Evolutionary conservation across 2,888 invertebrate genomes (phyloP).

Genomic region (Oligia latruncula): DNA sequence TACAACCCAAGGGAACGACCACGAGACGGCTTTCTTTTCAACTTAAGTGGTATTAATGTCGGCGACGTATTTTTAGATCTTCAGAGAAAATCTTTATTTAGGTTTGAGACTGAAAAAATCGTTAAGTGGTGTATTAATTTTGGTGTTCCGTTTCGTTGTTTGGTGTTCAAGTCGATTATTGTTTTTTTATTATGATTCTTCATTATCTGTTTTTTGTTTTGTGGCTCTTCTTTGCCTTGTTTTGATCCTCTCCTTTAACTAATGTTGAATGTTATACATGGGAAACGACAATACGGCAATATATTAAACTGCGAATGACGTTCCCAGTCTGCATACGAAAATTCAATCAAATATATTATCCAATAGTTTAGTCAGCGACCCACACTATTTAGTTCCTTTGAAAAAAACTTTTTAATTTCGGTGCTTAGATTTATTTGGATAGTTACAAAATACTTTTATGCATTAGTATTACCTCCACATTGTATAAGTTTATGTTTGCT

Average conservation of each 20-base stretch:
- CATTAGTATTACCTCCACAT: too few species aligned
- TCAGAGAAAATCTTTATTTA: slow-evolving; percentile 53
- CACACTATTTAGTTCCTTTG: too few species aligned
- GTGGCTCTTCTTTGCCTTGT: neutral
- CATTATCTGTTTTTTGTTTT: neutral
- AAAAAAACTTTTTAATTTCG: too few species aligned
- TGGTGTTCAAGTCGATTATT: slow-evolving; percentile 6
- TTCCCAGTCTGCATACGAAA: too few species aligned
- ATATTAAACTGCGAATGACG: too few species aligned
- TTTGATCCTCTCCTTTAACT: neutral
- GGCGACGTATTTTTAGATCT: slow-evolving; percentile 52
- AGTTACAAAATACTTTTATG: too few species aligned
- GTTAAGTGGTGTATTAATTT: slow-evolving; percentile 41
- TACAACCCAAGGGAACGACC: slow-evolving; percentile 25
- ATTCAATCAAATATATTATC: too few species aligned
- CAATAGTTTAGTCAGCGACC: too few species aligned
- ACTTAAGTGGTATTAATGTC: slow-evolving; percentile 50
- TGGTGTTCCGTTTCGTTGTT: slow-evolving; percentile 27
- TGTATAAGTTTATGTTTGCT: neutral
- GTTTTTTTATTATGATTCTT: slow-evolving; percentile 15
- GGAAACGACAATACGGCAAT: too few species aligned
- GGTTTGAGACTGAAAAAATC: slow-evolving; percentile 32
- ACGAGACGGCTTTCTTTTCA: slow-evolving; percentile 47
- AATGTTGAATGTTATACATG: neutral
- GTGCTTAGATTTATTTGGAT: too few species aligned